phyloP scores from a whole-genome alignment of 2,888 invertebrate species.

The Cybosia mesomella region DNA sequence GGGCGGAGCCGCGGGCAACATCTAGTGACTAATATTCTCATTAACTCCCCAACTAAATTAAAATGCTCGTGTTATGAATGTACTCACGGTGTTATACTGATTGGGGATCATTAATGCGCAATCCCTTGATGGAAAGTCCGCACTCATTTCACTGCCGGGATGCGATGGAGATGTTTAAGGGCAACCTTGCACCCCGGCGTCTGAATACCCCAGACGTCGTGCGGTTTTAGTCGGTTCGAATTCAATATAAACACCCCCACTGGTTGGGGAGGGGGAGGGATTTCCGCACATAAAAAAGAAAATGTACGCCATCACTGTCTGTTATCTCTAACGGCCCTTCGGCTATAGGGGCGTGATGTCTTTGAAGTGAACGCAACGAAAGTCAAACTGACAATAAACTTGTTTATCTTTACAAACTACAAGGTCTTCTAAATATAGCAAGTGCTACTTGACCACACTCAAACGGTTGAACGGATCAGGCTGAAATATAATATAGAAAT shows the following conservation, averaged over 20 bases:
- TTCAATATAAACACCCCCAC: too few species aligned
- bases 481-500: too few species aligned
- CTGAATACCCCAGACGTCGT: too few species aligned
- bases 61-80: neutral
- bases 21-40: neutral
- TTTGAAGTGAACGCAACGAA: neutral
- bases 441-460: neutral
- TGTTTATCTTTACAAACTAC: neutral
- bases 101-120: neutral
- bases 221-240: too few species aligned
- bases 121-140: neutral
- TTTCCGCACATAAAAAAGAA: too few species aligned
- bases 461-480: too few species aligned
- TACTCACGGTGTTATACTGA: neutral
- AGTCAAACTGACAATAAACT: constrained; percentile 4
- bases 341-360: neutral
- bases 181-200: too few species aligned
- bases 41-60: neutral
- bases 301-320: neutral
- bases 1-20: too few species aligned
- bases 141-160: too few species aligned
- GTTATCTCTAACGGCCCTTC: neutral
- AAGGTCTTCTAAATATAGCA: neutral
- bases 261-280: too few species aligned
- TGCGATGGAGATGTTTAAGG: too few species aligned